phyloP scores from a whole-genome alignment of 2,888 invertebrate species.

The Synergus gifuensis region DNA sequence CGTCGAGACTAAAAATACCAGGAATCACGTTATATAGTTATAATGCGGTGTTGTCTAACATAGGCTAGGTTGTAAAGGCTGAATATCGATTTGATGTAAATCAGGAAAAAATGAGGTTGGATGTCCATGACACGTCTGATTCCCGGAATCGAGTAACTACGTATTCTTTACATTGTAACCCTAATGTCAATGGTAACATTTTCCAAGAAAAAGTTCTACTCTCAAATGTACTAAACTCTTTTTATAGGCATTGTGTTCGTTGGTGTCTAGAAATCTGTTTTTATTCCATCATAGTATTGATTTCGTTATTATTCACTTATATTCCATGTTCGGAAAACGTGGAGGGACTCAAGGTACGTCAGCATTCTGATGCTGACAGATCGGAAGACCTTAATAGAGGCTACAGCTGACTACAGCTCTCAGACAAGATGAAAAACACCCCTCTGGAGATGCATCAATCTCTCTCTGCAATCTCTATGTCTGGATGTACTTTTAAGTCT shows the following conservation, averaged over 20 bases:
- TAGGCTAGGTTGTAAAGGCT: constrained; percentile 8
- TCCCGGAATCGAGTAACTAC: constrained; percentile 17
- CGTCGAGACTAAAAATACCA: not conserved
- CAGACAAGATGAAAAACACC: too few species aligned
- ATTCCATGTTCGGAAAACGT: too few species aligned
- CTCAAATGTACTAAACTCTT: not conserved
- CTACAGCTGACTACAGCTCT: too few species aligned
- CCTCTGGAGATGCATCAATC: too few species aligned
- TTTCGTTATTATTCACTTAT: too few species aligned
- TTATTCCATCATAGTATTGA: not conserved
- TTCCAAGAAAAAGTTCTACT: constrained; percentile 1
- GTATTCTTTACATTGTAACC: not conserved
- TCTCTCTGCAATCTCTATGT: too few species aligned
- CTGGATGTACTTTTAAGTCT: too few species aligned
- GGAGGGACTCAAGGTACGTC: too few species aligned
- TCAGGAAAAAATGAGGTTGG: constrained; percentile 30
- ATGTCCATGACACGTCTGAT: constrained; percentile 3
- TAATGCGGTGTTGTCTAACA: not conserved
- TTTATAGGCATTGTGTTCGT: not conserved
- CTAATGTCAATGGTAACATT: constrained; percentile 7
- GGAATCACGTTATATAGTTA: not conserved
- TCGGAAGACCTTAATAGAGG: too few species aligned
- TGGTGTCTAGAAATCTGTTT: not conserved
- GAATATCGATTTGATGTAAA: constrained; percentile 39
- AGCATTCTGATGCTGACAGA: too few species aligned